Base-by-base conservation (phyloP, 2,888 invertebrate genomes). In the Trachelus stipa region DNA sequence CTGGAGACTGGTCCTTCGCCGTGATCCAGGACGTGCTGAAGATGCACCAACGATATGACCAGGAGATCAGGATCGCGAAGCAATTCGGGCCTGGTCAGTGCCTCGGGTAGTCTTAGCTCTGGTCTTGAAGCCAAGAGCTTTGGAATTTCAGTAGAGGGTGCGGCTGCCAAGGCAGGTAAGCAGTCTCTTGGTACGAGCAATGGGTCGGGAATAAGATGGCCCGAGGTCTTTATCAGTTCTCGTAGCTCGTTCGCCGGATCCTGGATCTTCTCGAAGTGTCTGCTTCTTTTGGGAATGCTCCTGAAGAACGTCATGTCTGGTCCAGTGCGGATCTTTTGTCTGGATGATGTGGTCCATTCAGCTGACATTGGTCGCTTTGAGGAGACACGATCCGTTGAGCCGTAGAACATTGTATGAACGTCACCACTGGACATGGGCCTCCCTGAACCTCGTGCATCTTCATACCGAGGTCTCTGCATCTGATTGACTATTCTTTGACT, bases 131-230 rank as follows among this genome's bases (percentile, higher is more conserved):
- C 93, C 68, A 96, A 90, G 73, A 97, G 92, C 76, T 95, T 93
- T 0, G 96, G 96, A 81, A 97, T 96, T 92, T 97, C 97, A 76
- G 93, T 93, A 1, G 94, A 95, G 0, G 97, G 97, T 6, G 95
- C 94, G 1, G 94, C 93, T 34, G 97, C 92, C 68, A 97, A 94
- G 33, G 94, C 93, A 76, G 95, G 94, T 74, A 97, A 91, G 85
- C 94, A 94, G 86, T 96, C 95, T 91, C 96, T 95, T 76, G 97
- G 97, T 81, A 97, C 95, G 80, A 97, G 91, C 86, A 97, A 93
- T 12, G 97, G 97, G 92, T 97, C 96, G 71, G 97, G 97, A 88
- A 97, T 94, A 89, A 95, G 94, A 87, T 95, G 94, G 82, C 94
- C 94, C 11, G 94, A 93, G 85, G 94, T 95, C 74, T 93, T 92